Conservation (phyloP, 92 coral and sea anemone genomes). For the Zoanthus gigantus region DNA sequence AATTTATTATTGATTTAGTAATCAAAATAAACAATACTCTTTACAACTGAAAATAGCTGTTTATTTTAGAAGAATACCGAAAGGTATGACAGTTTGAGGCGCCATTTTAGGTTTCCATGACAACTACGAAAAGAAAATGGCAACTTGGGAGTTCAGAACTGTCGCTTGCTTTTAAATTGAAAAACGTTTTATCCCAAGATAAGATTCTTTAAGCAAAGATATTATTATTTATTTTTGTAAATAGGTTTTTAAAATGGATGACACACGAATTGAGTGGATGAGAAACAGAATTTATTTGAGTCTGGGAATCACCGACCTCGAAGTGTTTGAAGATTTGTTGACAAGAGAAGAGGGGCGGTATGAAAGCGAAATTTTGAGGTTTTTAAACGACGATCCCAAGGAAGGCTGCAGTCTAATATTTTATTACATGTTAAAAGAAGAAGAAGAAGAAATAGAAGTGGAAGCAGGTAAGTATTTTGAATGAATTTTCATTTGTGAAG, state of each 20-base stretch:
- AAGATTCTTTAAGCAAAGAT: background rate
- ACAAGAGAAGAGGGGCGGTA: constrained; percentile 91
- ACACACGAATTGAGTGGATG: constrained; percentile 98
- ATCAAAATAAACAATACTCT: no score
- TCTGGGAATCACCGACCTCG: constrained; percentile 92
- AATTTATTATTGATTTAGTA: no score
- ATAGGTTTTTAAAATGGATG: constrained; percentile 74
- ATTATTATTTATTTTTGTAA: background rate
- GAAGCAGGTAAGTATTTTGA: constrained; percentile 87
- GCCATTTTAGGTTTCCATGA: constrained; percentile 25
- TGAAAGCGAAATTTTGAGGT: constrained; percentile 90
- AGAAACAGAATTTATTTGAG: constrained; percentile 91
- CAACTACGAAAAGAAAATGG: constrained; percentile 44
- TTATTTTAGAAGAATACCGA: no score
- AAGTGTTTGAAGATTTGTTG: constrained; percentile 97
- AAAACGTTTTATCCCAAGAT: background rate
- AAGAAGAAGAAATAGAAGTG: constrained; percentile 97
- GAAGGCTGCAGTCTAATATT: constrained; percentile 92
- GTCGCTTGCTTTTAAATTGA: background rate
- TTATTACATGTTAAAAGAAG: constrained; percentile 91
- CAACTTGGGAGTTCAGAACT: background rate
- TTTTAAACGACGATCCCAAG: constrained; percentile 94
- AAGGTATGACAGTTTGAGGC: no score
- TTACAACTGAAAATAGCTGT: no score
- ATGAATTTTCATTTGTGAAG: background rate